phyloP scores from a whole-genome alignment of 2,113 vertebrate genomes.

The Passer domesticus region DNA sequence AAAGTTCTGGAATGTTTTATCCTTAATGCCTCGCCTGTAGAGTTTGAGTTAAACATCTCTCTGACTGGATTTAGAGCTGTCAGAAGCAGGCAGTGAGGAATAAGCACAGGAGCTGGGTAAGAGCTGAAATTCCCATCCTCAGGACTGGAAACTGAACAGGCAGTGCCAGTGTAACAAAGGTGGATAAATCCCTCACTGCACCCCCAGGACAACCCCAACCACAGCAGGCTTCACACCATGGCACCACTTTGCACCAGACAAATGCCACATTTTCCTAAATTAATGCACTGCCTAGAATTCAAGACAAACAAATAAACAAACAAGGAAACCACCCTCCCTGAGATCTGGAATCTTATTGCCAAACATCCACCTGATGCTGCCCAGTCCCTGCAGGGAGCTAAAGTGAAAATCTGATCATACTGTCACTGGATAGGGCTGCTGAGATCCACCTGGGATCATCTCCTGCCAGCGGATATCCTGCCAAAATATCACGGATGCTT shows the following conservation, averaged over 20 bases:
- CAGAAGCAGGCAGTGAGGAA: not conserved
- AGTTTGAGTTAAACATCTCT: not conserved
- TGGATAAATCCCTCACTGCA: rapidly evolving
- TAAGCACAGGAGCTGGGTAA: not conserved
- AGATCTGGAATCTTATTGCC: not conserved
- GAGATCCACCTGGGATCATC: not conserved
- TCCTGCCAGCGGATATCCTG: not conserved
- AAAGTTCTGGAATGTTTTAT: not conserved
- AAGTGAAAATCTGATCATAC: not conserved
- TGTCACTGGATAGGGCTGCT: not conserved
- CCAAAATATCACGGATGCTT: not conserved
- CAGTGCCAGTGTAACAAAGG: rapidly evolving
- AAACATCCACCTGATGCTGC: rapidly evolving
- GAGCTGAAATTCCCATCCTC: not conserved
- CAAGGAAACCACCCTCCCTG: not conserved
- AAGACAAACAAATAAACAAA: not conserved
- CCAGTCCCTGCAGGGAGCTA: rapidly evolving
- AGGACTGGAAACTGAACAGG: not conserved
- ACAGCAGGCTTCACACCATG: rapidly evolving
- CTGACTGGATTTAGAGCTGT: too few species aligned
- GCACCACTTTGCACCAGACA: not conserved
- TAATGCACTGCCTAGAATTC: not conserved
- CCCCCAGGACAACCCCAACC: rapidly evolving
- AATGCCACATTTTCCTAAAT: not conserved
- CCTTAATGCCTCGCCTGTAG: not conserved